These are phyloP conservation scores for Spondyliosoma cantharus DNA, from an alignment of 2,797 vertebrate genomes.

Conservation along the genomic window DNA sequence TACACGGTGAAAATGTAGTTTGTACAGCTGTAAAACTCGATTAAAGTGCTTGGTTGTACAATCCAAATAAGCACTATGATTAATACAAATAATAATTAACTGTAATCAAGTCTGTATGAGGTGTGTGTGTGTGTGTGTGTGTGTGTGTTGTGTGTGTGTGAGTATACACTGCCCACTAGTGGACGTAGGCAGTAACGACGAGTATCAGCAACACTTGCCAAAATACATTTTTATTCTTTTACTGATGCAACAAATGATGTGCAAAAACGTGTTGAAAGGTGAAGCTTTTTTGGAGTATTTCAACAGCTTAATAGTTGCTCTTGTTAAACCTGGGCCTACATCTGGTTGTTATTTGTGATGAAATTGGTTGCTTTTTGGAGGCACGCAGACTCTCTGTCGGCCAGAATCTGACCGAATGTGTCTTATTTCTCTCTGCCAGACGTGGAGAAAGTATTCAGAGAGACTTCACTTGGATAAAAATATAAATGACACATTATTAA, in stretches of 20 bases:
- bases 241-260: neutral
- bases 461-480: neutral
- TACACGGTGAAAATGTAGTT: no score
- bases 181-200: conserved; percentile 45
- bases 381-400: neutral
- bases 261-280: neutral
- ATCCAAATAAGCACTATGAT: neutral
- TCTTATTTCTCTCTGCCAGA: neutral
- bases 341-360: conserved; percentile 19
- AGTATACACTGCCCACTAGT: conserved; percentile 57
- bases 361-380: neutral
- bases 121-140: conserved; percentile 35
- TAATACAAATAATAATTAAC: neutral
- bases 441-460: neutral
- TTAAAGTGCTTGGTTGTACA: neutral
- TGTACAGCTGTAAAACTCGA: neutral
- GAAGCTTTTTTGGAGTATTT: neutral
- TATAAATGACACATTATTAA: neutral
- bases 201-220: neutral
- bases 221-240: neutral
- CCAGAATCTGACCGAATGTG: neutral
- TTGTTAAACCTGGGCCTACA: conserved; percentile 2
- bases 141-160: conserved; percentile 19
- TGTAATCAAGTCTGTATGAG: neutral
- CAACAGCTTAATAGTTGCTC: neutral